Base-by-base conservation (phyloP, 2,797 vertebrate species). In the Muraenolepis orangiensis region DNA sequence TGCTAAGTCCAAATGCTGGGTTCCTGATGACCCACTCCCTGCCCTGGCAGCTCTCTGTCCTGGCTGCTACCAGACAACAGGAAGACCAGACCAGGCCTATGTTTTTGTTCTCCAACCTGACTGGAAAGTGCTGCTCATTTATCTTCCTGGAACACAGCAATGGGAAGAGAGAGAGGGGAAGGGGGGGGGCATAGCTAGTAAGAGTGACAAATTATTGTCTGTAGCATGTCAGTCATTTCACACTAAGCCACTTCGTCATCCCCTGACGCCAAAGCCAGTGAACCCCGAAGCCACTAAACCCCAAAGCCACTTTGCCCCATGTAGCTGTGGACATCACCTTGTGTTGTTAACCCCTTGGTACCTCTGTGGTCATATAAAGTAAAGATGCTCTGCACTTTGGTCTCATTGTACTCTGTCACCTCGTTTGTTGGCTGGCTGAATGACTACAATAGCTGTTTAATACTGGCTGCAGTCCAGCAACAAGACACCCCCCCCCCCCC, bases 391-490 rank as follows among this genome's bases (percentile, higher is more conserved):
- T 74, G 79, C 78, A 76, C 71, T 84, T 29, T 79, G 73, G 69
- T 76, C 82, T 79, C 72, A 79, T 66, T 81, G 87, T 74, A 88
- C 84, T 85, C 83, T 74, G 79, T 88, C 82, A 85, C 82, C 83
- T 87, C 83, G 12, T 81, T 46, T 80, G 80, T 80, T 81, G 73
- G 82, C 78, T 18, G 66, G 66, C 68, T 73, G 78, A 51, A 75
- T n/a, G 81, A 82, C 79, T 74, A 72, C 82, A 78, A 78, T 81
- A 81, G 78, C 76, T 46, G 80, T 74, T 78, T 80, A 76, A 46
- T 77, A 79, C 80, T 91, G 87, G 87, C 84, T 38, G 1, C 42
- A 16, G 34, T 87, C 86, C 89, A 91, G 83, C 77, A 82, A 83
- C 82, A 74, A 51, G 36, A n/a, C n/a, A n/a, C n/a, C n/a, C n/a